Evolutionary conservation across 2,888 invertebrate genomes (phyloP).

Genomic region (Empis stercorea): DNA sequence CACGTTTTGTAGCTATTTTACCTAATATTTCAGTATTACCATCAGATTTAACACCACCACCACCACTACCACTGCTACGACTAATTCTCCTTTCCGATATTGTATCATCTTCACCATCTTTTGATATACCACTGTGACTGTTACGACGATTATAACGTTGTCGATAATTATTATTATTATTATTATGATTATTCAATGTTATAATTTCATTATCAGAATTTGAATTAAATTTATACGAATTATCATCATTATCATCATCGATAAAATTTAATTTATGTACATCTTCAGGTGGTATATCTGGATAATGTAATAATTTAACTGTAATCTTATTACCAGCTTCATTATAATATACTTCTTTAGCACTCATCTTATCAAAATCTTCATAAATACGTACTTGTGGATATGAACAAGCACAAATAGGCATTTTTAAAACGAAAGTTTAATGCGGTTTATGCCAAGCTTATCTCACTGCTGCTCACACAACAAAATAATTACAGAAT

Average conservation of each 20-base stretch:
- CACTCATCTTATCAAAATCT: constrained; percentile 38
- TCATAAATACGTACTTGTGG: constrained; percentile 35
- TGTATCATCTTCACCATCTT: constrained; percentile 4
- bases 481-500: no score
- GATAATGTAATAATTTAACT: constrained; percentile 32
- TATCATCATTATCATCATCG: constrained; percentile 18
- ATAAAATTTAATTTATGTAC: constrained; percentile 30
- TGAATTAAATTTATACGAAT: background rate
- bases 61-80: background rate
- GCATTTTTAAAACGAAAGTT: no score
- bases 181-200: constrained; percentile 6
- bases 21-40: constrained; percentile 8
- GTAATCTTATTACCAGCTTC: constrained; percentile 35
- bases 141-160: no score
- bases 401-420: constrained; percentile 24
- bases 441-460: no score
- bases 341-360: constrained; percentile 35
- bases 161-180: constrained; percentile 4
- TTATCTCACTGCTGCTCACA: no score
- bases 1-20: constrained; percentile 18
- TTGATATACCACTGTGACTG: no score
- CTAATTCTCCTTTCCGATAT: constrained; percentile 9
- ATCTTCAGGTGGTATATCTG: constrained; percentile 33
- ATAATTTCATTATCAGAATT: constrained; percentile 7
- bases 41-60: background rate